These are phyloP conservation scores for Mesitornis unicolor DNA, from an alignment of 2,113 vertebrate genomes.

Conservation along the genomic window DNA sequence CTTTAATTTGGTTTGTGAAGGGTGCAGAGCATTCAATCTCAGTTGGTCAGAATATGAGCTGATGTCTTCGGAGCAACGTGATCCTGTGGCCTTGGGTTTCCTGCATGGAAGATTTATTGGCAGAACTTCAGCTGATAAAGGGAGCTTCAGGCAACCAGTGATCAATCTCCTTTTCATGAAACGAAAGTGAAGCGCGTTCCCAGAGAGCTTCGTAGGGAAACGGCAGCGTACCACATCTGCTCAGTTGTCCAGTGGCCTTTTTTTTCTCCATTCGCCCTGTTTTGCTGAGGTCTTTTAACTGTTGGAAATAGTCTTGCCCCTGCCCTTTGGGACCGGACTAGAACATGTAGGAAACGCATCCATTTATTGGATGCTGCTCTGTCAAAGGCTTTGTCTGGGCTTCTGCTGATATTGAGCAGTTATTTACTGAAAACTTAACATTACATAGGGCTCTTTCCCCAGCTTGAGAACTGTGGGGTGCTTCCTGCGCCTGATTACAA, in stretches of 20 bases:
- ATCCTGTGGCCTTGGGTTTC: neutral
- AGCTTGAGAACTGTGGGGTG: neutral
- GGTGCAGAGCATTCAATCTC: neutral
- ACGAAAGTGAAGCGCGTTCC: neutral
- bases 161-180: neutral
- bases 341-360: neutral
- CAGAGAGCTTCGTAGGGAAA: neutral
- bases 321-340: neutral
- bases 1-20: neutral
- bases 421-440: neutral
- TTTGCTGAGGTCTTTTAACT: neutral
- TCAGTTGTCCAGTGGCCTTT: accelerated
- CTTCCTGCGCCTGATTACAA: neutral
- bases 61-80: neutral
- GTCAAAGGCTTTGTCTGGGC: neutral
- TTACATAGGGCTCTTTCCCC: neutral
- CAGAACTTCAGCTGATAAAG: neutral
- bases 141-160: neutral
- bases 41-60: neutral
- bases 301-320: neutral
- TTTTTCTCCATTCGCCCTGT: neutral
- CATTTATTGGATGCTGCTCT: neutral
- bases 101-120: neutral
- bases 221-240: neutral
- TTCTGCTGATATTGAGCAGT: neutral